Evolutionary conservation across 2,797 vertebrate genomes (phyloP).

Genomic region (Halcyon leucocephala): DNA sequence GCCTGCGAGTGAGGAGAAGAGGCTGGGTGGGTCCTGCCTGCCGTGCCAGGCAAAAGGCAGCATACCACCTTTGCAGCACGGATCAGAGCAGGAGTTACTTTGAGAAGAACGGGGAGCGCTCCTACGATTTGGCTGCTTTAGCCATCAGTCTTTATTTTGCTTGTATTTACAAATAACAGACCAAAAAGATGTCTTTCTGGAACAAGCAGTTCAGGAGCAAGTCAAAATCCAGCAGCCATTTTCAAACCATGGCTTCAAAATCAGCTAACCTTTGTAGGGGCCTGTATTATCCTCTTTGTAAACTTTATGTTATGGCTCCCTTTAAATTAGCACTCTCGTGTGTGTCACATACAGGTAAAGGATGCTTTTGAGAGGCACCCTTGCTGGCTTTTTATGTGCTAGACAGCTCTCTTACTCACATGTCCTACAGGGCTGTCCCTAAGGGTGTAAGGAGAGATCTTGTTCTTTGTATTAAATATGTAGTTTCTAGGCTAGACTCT

Average conservation of each 20-base stretch:
- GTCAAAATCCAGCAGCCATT: not conserved
- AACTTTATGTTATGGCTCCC: not conserved
- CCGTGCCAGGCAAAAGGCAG: not conserved
- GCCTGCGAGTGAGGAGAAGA: not conserved
- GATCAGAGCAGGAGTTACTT: not conserved
- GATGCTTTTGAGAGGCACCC: not conserved
- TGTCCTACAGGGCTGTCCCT: not conserved
- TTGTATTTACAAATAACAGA: not conserved
- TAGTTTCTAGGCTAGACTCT: not conserved
- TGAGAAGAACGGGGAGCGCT: not conserved
- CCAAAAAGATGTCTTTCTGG: not conserved
- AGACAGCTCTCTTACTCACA: not conserved
- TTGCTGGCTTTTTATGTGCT: not conserved
- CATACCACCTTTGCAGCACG: not conserved
- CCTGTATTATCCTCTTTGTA: not conserved
- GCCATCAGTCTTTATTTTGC: not conserved
- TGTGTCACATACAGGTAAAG: not conserved
- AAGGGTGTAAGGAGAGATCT: not conserved
- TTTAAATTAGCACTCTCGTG: not conserved
- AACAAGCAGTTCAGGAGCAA: not conserved
- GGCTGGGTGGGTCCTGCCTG: not conserved
- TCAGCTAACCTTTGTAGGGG: not conserved
- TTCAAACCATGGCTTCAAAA: not conserved
- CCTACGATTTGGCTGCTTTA: not conserved
- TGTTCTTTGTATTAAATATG: not conserved